Base-by-base conservation (phyloP, 1,140 invertebrate genomes). In the Atta colombica region DNA sequence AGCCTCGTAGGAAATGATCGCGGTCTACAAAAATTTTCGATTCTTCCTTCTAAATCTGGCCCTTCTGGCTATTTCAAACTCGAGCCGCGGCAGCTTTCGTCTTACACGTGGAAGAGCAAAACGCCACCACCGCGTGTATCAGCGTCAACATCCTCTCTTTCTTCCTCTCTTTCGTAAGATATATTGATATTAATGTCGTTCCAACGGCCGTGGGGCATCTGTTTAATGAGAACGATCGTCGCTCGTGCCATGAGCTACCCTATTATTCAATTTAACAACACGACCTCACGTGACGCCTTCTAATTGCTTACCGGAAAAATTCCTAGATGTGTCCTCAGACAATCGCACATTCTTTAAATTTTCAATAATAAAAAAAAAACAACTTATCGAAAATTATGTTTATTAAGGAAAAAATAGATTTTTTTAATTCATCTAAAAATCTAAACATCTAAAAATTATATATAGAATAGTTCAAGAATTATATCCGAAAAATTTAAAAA, bases 141-240 rank as follows among this genome's bases (percentile, higher is more conserved):
- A 69, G 53, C 21, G 58, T 31, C 53, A 65, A 39, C 21, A 51
- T 16, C 5, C 55, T 87, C 61, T 51, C 66, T n/a, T 25, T 58
- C 21, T 60, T 21, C 16, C 28, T 63, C 63, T 86, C 75, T 63
- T 49, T 60, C 28, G 16, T 25, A 55, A 25, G 51, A 28, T 60
- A 89, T 86, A 89, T 91, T 91, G 88, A 91, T 91, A 91, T 91
- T 91, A 91, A 91, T 91, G 77, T 72, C 45, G 66, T 45, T 75
- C 71, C 80, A 87, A 87, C 85, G 80, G 77, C 65, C 82, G 61
- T 72, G 72, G 60, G 81, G 71, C 66, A 51, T 86, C 90, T 68
- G 35, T 74, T 85, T 89, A 88, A 89, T 74, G 84, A 89, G 90
- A 63, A 51, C 39, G 87, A 88, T 90, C 82, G 77, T 86, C 77